Conservation (phyloP, 2,797 vertebrate species). For the Cygnus olor region DNA sequence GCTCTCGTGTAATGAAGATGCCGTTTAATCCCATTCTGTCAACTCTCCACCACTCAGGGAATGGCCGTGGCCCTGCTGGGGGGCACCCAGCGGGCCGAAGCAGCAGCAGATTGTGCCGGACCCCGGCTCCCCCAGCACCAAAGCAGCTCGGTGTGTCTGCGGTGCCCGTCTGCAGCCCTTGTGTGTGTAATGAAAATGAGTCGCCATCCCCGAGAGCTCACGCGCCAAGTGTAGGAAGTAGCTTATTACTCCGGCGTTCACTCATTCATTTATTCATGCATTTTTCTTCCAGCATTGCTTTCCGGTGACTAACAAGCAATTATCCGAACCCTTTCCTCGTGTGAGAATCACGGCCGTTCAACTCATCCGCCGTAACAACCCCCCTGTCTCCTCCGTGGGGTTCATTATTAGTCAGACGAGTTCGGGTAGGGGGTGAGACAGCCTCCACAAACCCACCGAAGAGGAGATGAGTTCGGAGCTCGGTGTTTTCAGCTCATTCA, state of each 20-base stretch:
- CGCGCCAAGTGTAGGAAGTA: constrained; percentile 4
- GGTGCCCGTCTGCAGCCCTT: neutral
- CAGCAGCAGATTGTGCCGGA: neutral
- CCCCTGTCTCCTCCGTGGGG: constrained; percentile 10
- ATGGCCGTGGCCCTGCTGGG: neutral
- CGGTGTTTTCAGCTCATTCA: neutral
- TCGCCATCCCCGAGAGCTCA: neutral
- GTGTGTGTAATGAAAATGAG: neutral
- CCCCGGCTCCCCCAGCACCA: neutral
- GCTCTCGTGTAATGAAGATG: constrained; percentile 33
- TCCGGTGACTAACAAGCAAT: constrained; percentile 62
- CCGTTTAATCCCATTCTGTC: constrained; percentile 23
- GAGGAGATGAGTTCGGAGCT: neutral
- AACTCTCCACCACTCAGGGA: constrained; percentile 1
- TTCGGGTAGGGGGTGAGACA: neutral
- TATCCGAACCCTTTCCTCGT: constrained; percentile 49
- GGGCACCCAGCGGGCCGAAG: neutral
- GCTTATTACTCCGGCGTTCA: constrained; percentile 33
- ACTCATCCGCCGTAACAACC: neutral
- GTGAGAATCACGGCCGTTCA: neutral
- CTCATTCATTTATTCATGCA: constrained; percentile 33
- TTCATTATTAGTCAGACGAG: constrained; percentile 30
- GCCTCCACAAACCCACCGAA: neutral
- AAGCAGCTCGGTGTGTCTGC: rapidly evolving
- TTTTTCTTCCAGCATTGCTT: constrained; percentile 58